phyloP scores from a whole-genome alignment of 2,797 vertebrate genomes.

The Graptemys geographica region DNA sequence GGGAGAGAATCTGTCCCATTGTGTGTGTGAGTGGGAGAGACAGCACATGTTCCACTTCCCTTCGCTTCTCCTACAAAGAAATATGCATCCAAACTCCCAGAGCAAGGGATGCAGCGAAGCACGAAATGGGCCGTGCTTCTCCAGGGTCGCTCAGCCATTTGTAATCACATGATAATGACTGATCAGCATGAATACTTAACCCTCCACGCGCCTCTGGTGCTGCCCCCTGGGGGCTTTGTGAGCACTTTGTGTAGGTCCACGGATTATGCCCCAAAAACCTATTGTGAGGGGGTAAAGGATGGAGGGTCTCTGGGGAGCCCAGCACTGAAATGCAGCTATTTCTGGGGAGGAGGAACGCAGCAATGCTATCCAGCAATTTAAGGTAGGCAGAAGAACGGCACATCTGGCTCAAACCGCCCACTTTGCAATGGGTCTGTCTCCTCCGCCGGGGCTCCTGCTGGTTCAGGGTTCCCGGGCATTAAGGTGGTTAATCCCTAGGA shows the following conservation, averaged over 20 bases:
- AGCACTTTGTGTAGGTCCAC: neutral
- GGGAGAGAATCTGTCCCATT: neutral
- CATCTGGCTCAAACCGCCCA: neutral
- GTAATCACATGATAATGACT: neutral
- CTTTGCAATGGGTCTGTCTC: neutral
- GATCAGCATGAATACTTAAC: neutral
- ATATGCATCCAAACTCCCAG: neutral
- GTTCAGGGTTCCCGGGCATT: too few species aligned
- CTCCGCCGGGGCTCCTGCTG: neutral
- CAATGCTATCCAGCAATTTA: neutral
- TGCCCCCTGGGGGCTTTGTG: neutral
- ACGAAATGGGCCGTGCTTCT: neutral
- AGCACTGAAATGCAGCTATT: neutral
- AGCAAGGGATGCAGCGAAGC: neutral
- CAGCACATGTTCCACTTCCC: neutral
- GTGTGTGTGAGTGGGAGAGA: neutral
- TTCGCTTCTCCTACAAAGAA: neutral
- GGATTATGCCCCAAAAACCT: neutral
- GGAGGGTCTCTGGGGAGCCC: neutral
- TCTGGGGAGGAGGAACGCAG: neutral
- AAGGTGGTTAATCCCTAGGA: neutral
- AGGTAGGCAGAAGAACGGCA: neutral
- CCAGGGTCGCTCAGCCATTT: neutral
- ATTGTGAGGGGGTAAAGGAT: neutral
- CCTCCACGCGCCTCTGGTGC: neutral